Conservation (phyloP, 2,113 vertebrate genomes). For the Microtus pennsylvanicus region DNA sequence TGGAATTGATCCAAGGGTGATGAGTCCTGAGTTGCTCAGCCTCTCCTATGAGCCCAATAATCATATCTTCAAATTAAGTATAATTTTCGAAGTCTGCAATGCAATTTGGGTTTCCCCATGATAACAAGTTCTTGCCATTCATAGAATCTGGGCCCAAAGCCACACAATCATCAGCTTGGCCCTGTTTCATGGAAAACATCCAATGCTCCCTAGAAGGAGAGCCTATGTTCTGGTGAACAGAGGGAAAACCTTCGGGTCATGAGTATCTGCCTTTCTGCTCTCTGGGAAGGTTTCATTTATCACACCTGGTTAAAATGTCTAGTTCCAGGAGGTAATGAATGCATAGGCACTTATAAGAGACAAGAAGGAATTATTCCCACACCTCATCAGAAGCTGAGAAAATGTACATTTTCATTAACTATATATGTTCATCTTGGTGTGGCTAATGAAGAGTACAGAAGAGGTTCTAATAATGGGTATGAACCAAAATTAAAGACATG, state of each 20-base stretch:
- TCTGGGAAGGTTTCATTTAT: constrained; percentile 15
- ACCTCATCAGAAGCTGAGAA: neutral
- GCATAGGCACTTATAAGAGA: neutral
- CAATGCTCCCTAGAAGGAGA: neutral
- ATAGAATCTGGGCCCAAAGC: constrained; percentile 17
- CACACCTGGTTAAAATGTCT: neutral
- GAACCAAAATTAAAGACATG: constrained; percentile 1
- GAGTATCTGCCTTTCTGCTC: neutral
- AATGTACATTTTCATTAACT: neutral
- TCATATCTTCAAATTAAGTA: constrained; percentile 25
- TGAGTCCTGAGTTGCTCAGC: constrained; percentile 18
- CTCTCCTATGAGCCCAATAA: constrained; percentile 14
- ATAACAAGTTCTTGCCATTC: neutral
- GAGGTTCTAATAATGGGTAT: neutral
- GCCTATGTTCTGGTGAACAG: neutral
- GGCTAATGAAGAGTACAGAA: neutral
- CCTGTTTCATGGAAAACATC: constrained; percentile 9
- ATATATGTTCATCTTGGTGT: neutral
- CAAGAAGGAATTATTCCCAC: constrained; percentile 22
- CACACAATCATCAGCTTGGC: neutral
- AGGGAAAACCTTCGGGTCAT: neutral
- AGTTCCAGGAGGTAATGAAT: neutral
- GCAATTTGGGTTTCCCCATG: constrained; percentile 6
- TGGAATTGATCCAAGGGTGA: constrained; percentile 32
- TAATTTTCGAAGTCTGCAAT: neutral